A percentile compares a stretch with the other conserved stretches of the same genome.
Conservation (phyloP, 2,888 invertebrate genomes). For the Sycophila texana region DNA sequence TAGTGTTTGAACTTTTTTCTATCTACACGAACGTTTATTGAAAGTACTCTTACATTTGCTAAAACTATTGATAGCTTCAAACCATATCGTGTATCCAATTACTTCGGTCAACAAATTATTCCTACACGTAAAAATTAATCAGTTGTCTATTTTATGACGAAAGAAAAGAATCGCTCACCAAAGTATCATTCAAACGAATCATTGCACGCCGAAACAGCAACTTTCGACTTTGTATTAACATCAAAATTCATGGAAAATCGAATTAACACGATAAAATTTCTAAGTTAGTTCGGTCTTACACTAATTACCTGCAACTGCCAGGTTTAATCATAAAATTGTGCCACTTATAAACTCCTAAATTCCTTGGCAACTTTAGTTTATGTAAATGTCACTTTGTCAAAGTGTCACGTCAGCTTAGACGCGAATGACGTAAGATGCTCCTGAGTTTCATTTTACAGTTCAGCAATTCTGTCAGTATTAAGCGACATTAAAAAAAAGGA, state of each 20-base stretch:
- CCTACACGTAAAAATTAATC: conserved; percentile 12
- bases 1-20: conserved; percentile 11
- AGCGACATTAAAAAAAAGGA: not conserved
- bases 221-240: too few relatives aligned
- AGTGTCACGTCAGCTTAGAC: too few relatives aligned
- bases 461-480: not conserved
- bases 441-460: not conserved
- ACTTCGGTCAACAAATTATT: conserved; percentile 8
- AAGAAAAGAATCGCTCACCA: not conserved
- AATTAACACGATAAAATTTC: too few relatives aligned
- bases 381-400: not conserved
- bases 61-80: conserved; percentile 25
- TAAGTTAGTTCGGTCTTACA: too few relatives aligned
- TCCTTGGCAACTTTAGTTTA: not conserved
- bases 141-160: not conserved
- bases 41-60: not conserved
- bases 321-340: too few relatives aligned
- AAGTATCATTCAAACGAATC: not conserved
- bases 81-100: conserved; percentile 30
- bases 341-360: too few relatives aligned
- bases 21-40: not conserved
- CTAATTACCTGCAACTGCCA: too few relatives aligned
- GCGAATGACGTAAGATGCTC: too few relatives aligned
- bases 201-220: too few relatives aligned
- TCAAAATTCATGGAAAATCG: too few relatives aligned